Percentiles rank a stretch among this genome's conserved stretches.
phyloP scores from a whole-genome alignment of 2,888 invertebrate genomes.

The Diogma glabrata region DNA sequence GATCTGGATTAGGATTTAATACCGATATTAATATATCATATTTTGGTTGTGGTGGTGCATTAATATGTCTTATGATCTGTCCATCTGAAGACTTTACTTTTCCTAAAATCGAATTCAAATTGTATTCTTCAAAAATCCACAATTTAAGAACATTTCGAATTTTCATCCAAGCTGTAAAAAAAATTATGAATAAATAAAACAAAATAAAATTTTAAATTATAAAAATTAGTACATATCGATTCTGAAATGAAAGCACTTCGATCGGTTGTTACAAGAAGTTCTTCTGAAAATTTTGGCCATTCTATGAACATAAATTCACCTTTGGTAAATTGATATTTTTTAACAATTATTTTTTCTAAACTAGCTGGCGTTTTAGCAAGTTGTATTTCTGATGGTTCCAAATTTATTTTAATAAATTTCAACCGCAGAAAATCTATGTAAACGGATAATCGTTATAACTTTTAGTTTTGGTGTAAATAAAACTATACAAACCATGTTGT shows the following conservation, averaged over 20 bases:
- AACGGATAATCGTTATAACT: conserved; percentile 10
- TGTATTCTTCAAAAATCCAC: conserved; percentile 43
- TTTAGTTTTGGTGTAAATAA: conserved; percentile 7
- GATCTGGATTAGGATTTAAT: conserved; percentile 70
- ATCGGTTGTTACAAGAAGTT: conserved; percentile 45
- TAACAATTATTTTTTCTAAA: conserved; percentile 35
- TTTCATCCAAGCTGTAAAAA: conserved; percentile 38
- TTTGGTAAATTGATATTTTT: conserved; percentile 30
- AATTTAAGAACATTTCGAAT: conserved; percentile 41
- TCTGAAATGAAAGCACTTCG: conserved; percentile 47
- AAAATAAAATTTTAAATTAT: neutral
- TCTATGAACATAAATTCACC: conserved; percentile 53
- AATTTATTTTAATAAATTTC: conserved; percentile 37
- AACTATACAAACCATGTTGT: conserved; percentile 38
- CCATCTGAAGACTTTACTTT: conserved; percentile 36
- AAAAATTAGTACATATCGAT: conserved; percentile 18
- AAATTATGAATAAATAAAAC: conserved; percentile 7
- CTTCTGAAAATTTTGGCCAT: conserved; percentile 42
- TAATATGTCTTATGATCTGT: conserved; percentile 34
- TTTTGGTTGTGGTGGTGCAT: conserved; percentile 45
- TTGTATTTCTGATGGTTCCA: conserved; percentile 30
- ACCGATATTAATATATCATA: conserved; percentile 75
- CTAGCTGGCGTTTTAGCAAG: conserved; percentile 37
- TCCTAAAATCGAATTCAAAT: conserved; percentile 34
- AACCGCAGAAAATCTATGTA: conserved; percentile 29